Evolutionary conservation across 2,113 vertebrate species (phyloP), one percentile per base, ranked within the genome.

Genomic region (Ammospiza nelsoni): DNA sequence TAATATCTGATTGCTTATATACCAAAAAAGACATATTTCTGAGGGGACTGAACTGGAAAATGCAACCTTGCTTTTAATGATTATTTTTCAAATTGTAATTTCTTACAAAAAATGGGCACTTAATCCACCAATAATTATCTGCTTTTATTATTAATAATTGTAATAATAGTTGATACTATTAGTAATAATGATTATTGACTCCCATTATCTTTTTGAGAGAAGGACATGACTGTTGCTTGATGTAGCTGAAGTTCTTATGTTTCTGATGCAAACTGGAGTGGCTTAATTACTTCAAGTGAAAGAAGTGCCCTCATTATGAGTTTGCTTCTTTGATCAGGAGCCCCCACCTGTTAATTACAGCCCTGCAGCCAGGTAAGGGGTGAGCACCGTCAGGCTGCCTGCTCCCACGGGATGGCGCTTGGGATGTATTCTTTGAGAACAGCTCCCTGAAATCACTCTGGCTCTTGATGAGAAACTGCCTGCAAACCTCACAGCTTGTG

Each of bases 321-420:
- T 63, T 87, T 55, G 7, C 9, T 68, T 9, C 41, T 94, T 67
- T 72, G 23, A n/a, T 84, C 11, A 67, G 59, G 54, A 78, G 54
- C 39, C 14, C 31, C n/a, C 7, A 6, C 2, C 14, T 23, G 46
- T 25, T 66, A 57, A 81, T 69, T 39, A 6, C 37, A 93, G 46
- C 46, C 33, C 65, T 61, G n/a, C 61, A n/a, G 24, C 19, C 62
- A 41, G 62, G 43, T 15, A 15, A 23, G 5, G 23, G 6, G 15
- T 55, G 57, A 73, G 48, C 3, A 1, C n/a, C 80, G 66, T 31
- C 17, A 2, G 41, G 16, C 52, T 92, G 63, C 39, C 3, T 3
- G 19, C 51, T 78, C 86, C 89, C 91, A 92, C 31, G 3, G 89
- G 91, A 80, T 96, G 94, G 92, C 27, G 11, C 90, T 81, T 75